Percentiles rank a stretch among this genome's conserved stretches.
Conservation (phyloP, 2,888 invertebrate species). For the Pristionchus japonicus region DNA sequence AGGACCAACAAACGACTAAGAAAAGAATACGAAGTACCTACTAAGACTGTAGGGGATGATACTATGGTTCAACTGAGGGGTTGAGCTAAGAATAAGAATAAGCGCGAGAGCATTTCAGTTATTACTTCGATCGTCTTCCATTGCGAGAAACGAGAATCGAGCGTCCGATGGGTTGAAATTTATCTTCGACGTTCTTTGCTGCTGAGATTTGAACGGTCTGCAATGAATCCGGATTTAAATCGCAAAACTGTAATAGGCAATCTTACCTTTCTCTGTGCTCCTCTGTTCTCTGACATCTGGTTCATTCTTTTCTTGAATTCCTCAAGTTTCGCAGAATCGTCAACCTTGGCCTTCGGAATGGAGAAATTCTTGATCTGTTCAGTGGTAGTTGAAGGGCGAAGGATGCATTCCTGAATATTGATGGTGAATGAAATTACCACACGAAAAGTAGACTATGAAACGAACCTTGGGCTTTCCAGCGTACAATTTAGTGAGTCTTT, state of each 20-base stretch:
- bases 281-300: neutral
- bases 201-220: neutral
- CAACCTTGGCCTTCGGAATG: neutral
- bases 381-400: neutral
- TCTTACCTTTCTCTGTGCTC: neutral
- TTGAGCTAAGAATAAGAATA: no score
- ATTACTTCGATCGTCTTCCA: no score
- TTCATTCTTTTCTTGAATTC: neutral
- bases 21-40: no score
- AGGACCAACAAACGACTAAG: no score
- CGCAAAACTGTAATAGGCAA: neutral
- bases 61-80: no score
- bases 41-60: no score
- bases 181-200: neutral
- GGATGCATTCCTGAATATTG: neutral
- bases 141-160: no score
- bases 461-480: neutral
- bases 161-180: no score
- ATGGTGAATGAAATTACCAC: neutral
- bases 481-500: neutral
- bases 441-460: neutral
- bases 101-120: no score
- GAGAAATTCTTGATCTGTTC: neutral
- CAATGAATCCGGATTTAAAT: neutral
- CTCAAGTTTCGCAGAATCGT: neutral